A percentile compares a stretch with the other conserved stretches of the same genome.
Conservation (phyloP, 1,140 invertebrate genomes). For the Heliothis subflexa region DNA sequence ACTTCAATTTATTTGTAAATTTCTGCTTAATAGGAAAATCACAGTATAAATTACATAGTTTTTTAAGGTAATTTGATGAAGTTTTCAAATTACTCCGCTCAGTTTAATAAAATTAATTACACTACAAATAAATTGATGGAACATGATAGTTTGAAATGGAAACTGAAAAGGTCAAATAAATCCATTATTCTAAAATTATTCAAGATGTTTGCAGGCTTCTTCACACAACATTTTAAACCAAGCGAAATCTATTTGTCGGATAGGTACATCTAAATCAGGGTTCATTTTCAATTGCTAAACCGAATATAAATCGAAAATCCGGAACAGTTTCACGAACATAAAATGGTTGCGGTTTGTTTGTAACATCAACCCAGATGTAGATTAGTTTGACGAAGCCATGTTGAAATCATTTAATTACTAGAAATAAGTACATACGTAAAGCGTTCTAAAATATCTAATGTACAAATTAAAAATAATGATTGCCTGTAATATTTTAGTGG, state of each 20-base stretch:
- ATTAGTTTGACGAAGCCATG: background rate
- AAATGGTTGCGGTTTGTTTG: constrained; percentile 13
- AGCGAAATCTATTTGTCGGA: too few species aligned
- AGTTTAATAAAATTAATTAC: background rate
- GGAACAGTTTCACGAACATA: constrained; percentile 1
- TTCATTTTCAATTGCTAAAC: background rate
- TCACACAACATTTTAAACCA: too few species aligned
- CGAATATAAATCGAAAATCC: constrained; percentile 2
- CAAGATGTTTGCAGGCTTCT: too few species aligned
- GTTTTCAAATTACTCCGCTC: constrained; percentile 26
- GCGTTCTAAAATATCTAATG: constrained; percentile 58
- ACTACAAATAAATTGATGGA: constrained; percentile 8
- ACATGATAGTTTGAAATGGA: background rate
- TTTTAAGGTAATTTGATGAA: constrained; percentile 34
- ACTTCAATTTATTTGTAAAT: constrained; percentile 48
- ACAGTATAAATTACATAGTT: constrained; percentile 1
- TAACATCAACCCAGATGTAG: constrained; percentile 5
- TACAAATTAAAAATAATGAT: constrained; percentile 82
- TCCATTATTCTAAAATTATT: too few species aligned
- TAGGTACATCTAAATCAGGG: background rate
- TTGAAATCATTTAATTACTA: constrained; percentile 12
- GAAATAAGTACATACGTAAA: constrained; percentile 52
- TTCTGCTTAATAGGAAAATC: constrained; percentile 7
- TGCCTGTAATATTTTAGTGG: constrained; percentile 74
- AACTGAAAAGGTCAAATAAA: background rate